Conservation (phyloP, 1,140 invertebrate genomes). For the Microvelia longipes region DNA sequence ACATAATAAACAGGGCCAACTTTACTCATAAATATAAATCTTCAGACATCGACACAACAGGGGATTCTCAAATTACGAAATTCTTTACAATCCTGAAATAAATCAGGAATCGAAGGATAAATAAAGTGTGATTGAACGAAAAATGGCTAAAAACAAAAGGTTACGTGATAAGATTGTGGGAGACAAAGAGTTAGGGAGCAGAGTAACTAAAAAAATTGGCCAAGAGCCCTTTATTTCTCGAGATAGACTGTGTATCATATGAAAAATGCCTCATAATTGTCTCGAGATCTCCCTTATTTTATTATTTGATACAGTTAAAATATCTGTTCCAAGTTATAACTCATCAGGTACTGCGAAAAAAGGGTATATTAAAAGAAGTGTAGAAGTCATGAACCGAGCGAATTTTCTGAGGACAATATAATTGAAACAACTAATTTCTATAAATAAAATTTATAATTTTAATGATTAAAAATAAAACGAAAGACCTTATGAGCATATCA, state of each 20-base stretch:
- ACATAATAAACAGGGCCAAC: too few species aligned
- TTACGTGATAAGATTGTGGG: background rate
- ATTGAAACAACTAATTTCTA: too few species aligned
- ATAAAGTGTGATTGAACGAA: background rate
- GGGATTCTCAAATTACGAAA: background rate
- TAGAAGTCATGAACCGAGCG: too few species aligned
- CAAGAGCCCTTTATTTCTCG: background rate
- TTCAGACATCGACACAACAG: background rate
- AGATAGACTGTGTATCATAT: background rate
- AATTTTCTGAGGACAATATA: too few species aligned
- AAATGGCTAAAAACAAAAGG: background rate
- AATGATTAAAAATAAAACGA: too few species aligned
- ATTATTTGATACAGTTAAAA: too few species aligned
- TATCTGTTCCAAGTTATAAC: background rate
- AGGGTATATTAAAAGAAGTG: background rate
- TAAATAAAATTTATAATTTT: too few species aligned
- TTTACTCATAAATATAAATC: background rate
- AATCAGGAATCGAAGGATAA: background rate
- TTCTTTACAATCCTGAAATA: background rate
- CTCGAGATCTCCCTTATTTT: background rate
- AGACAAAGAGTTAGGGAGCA: background rate
- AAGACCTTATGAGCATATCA: too few species aligned
- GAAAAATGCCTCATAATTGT: background rate
- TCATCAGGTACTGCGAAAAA: background rate
- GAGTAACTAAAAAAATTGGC: background rate